These are phyloP conservation scores for Caenorhabditis sp. DNA, from an alignment of 2,888 invertebrate genomes.

Conservation along the genomic window DNA sequence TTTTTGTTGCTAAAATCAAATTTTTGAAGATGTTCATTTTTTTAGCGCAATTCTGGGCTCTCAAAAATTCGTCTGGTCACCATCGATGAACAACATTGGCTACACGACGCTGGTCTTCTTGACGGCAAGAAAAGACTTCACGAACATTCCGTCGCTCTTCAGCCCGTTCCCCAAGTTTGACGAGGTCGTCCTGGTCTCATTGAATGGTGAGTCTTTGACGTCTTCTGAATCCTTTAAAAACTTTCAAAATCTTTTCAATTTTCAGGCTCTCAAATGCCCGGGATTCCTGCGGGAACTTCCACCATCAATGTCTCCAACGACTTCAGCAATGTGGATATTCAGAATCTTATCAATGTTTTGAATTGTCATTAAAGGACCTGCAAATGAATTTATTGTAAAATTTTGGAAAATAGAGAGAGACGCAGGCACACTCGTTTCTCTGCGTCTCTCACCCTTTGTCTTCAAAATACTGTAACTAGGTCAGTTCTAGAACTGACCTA, in stretches of 20 bases:
- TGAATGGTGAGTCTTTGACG: conserved; percentile 41
- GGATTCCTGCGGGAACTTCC: conserved; percentile 26
- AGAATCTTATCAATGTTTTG: conserved; percentile 35
- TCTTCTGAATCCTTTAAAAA: background rate
- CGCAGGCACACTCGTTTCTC: no score
- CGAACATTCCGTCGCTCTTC: conserved; percentile 54
- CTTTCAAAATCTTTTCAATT: background rate
- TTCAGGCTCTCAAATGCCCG: conserved; percentile 41
- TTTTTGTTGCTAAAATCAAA: no score
- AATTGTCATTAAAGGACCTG: conserved; percentile 60
- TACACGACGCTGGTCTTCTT: conserved; percentile 52
- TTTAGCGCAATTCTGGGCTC: conserved; percentile 52
- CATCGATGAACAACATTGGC: conserved; percentile 43
- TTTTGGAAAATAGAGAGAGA: no score
- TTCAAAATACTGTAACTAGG: no score
- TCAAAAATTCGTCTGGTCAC: conserved; percentile 44
- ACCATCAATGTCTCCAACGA: conserved; percentile 38
- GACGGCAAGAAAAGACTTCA: conserved; percentile 53
- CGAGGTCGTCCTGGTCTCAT: conserved; percentile 44
- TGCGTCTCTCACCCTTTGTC: no score
- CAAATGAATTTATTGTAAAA: no score
- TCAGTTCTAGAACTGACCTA: no score
- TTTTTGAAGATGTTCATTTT: background rate
- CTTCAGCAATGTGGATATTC: conserved; percentile 32
- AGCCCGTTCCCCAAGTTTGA: conserved; percentile 52